These are phyloP conservation scores for Tenualosa thibaudeaui DNA, from an alignment of 2,797 vertebrate genomes.

Conservation along the genomic window DNA sequence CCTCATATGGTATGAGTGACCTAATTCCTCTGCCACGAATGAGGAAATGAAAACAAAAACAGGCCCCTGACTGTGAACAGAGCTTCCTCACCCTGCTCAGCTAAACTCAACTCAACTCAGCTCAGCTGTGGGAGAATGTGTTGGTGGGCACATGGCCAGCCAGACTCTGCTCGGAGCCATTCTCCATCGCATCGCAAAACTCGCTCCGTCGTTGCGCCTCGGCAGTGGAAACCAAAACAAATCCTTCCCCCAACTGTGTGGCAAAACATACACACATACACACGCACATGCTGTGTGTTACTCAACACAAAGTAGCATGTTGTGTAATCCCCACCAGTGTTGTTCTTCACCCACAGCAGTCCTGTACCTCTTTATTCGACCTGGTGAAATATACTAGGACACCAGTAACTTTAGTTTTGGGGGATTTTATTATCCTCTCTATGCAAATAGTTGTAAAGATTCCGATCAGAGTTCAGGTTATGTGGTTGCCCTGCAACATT, in stretches of 20 bases:
- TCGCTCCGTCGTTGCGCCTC: not conserved
- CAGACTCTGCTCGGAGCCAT: not conserved
- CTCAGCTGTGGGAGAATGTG: slow-evolving; percentile 3
- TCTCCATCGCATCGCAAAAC: not conserved
- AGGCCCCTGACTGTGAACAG: slow-evolving; percentile 30
- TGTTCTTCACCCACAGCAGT: slow-evolving; percentile 30
- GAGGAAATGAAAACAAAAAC: slow-evolving; percentile 68
- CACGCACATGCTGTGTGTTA: slow-evolving; percentile 50
- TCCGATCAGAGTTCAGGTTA: too few species aligned
- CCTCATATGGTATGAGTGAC: slow-evolving; percentile 64
- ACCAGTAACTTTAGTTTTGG: too few species aligned
- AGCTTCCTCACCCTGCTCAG: too few species aligned
- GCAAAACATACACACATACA: slow-evolving; percentile 37
- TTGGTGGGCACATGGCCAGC: not conserved
- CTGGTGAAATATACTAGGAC: too few species aligned
- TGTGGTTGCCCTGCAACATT: too few species aligned
- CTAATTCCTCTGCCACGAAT: slow-evolving; percentile 61
- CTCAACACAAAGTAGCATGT: slow-evolving; percentile 58
- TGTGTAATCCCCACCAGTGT: slow-evolving; percentile 35
- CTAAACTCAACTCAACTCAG: not conserved
- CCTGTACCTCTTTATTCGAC: not conserved
- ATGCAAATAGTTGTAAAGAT: too few species aligned
- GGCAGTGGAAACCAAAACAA: not conserved
- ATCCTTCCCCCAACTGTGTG: slow-evolving; percentile 27
- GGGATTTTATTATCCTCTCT: too few species aligned